Base-by-base conservation (phyloP, 2,797 vertebrate species). In the Momotus momota region DNA sequence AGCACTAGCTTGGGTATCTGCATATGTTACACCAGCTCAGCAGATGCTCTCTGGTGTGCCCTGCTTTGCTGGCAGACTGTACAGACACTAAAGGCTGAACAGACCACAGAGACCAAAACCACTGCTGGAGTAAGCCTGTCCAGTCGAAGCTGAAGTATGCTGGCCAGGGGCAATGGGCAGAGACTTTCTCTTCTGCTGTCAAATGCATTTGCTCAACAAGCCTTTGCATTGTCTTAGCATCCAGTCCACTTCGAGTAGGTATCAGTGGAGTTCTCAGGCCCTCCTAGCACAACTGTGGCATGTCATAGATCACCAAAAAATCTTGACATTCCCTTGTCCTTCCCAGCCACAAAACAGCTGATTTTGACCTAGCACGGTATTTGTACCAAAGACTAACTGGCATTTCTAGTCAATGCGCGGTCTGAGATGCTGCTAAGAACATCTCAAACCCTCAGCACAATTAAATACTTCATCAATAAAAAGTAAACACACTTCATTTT, bases 381-480 rank as follows among this genome's bases (percentile, higher is more conserved):
- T 78, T 40, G 52, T 61, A 84, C 79, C 69, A 33, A 79, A 94
- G 73, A 80, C 29, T n/a, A 55, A 25, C 10, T 31, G 51, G 31
- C 43, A 69, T 84, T 96, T 94, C 70, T 86, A 78, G 70, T 54
- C 69, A 90, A 71, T 10, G 26, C 45, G 40, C 25, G 10, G 33
- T 46, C 69, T 46, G 41, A 90, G 79, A 89, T 92, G 77, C 38
- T 0, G 1, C 81, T 73, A 69, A 77, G 65, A 94, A 86, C 88
- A 80, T 93, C 86, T 54, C 51, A 88, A 86, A 75, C 23, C 41
- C 86, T 90, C 80, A 91, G 72, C 14, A 48, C 69, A 96, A 96
- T 96, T 93, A 97, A 96, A 95, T 83, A 87, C 57, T 96, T 96
- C 90, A 96, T 96, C 93, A 95, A 93, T 96, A 93, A 95, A 96